Evolutionary conservation across 2,113 vertebrate genomes (phyloP).

Genomic region (Petaurus breviceps): DNA sequence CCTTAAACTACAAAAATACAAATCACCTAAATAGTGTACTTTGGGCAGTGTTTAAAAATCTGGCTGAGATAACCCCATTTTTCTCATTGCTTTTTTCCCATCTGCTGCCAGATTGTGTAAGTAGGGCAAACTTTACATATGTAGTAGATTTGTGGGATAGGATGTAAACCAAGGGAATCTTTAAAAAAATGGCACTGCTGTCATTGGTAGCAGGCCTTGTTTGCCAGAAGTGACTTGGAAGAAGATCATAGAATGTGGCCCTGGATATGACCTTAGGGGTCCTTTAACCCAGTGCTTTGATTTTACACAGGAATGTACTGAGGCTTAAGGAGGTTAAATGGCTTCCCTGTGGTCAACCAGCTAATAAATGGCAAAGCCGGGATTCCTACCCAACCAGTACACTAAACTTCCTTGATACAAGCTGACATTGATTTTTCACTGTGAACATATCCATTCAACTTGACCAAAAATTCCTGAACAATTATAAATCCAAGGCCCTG

Average conservation of each 20-base stretch:
- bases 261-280: background rate
- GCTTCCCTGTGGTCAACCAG: background rate
- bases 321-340: background rate
- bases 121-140: background rate
- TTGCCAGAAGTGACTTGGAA: background rate
- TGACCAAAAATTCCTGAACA: background rate
- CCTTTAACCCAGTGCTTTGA: background rate
- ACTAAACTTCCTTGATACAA: background rate
- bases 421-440: background rate
- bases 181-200: background rate
- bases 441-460: background rate
- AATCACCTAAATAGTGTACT: background rate
- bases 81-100: background rate
- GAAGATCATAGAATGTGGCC: background rate
- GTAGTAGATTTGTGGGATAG: background rate
- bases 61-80: background rate
- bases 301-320: background rate
- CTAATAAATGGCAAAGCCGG: background rate
- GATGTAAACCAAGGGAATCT: background rate
- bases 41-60: background rate
- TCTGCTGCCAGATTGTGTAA: background rate
- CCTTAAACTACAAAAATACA: background rate
- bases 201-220: background rate
- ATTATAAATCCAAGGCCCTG: background rate
- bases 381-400: background rate